Conservation (phyloP, 2,888 invertebrate genomes). For the Luperina testacea region DNA sequence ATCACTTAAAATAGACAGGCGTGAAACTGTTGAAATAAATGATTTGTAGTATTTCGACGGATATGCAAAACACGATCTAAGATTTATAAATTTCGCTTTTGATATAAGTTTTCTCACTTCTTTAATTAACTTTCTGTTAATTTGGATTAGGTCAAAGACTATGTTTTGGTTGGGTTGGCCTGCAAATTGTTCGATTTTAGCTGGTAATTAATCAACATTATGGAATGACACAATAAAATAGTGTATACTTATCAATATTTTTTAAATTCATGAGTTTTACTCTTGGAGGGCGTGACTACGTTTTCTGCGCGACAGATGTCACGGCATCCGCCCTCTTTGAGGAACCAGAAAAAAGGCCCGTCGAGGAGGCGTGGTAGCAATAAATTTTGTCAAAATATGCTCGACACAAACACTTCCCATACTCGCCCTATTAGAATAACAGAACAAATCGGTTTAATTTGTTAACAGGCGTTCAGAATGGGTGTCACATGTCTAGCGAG, state of each 20-base stretch:
- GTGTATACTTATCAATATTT: slow-evolving; percentile 69
- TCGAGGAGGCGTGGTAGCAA: slow-evolving; percentile 88
- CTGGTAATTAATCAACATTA: not conserved
- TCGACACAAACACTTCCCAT: slow-evolving; percentile 88
- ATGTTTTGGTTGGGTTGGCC: not conserved
- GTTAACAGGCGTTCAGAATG: slow-evolving; percentile 88
- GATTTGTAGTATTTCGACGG: not conserved
- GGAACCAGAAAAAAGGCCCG: slow-evolving; percentile 80
- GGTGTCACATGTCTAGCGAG: slow-evolving; percentile 87
- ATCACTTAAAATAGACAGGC: slow-evolving; percentile 32
- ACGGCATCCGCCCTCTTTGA: slow-evolving; percentile 82
- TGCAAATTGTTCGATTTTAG: not conserved
- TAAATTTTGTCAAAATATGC: slow-evolving; percentile 90
- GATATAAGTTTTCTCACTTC: not conserved
- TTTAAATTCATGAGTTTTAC: slow-evolving; percentile 75
- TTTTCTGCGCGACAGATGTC: slow-evolving; percentile 86
- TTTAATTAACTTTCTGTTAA: not conserved
- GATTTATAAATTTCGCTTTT: not conserved
- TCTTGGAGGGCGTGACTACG: slow-evolving; percentile 81
- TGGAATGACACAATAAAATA: slow-evolving; percentile 4
- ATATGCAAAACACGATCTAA: not conserved
- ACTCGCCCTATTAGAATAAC: slow-evolving; percentile 88
- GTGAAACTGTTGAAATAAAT: slow-evolving; percentile 15
- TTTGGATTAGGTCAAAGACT: not conserved
- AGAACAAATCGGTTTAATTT: slow-evolving; percentile 90